These are phyloP conservation scores for Notolabrus celidotus DNA, from an alignment of 2,797 vertebrate genomes.

Conservation along the genomic window DNA sequence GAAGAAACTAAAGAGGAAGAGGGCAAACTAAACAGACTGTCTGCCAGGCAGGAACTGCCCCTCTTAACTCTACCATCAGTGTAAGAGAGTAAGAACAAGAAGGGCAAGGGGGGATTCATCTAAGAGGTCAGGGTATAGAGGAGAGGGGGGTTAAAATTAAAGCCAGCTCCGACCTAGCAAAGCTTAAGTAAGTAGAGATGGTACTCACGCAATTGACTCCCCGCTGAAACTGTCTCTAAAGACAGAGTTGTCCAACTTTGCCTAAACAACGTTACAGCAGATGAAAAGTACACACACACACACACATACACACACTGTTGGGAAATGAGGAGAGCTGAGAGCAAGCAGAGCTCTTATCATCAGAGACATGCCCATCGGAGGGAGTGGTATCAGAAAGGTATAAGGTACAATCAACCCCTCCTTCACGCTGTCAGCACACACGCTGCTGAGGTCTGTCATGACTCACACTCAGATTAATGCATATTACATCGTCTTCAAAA, in stretches of 20 bases:
- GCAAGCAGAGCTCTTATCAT: slow-evolving; percentile 64
- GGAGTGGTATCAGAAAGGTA: slow-evolving; percentile 74
- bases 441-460: slow-evolving; percentile 41
- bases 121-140: slow-evolving; percentile 27
- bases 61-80: slow-evolving; percentile 76
- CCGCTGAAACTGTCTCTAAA: slow-evolving; percentile 32
- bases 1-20: slow-evolving; percentile 43
- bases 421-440: slow-evolving; percentile 49
- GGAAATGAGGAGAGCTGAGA: slow-evolving; percentile 49
- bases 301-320: slow-evolving; percentile 2
- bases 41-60: slow-evolving; percentile 78
- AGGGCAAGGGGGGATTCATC: slow-evolving; percentile 17
- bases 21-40: slow-evolving; percentile 58
- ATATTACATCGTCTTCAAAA: too few relatives aligned
- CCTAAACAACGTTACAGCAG: slow-evolving; percentile 1
- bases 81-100: slow-evolving; percentile 41
- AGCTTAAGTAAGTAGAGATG: slow-evolving; percentile 48
- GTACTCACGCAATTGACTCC: slow-evolving; percentile 66
- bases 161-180: slow-evolving; percentile 30
- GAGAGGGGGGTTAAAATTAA: slow-evolving; percentile 57
- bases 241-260: slow-evolving; percentile 22
- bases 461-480: slow-evolving; percentile 19
- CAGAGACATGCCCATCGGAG: slow-evolving; percentile 56
- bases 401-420: slow-evolving; percentile 65
- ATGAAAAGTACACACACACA: neutral